phyloP scores from a whole-genome alignment of 2,888 invertebrate genomes.

The Drosophila subsilvestris region DNA sequence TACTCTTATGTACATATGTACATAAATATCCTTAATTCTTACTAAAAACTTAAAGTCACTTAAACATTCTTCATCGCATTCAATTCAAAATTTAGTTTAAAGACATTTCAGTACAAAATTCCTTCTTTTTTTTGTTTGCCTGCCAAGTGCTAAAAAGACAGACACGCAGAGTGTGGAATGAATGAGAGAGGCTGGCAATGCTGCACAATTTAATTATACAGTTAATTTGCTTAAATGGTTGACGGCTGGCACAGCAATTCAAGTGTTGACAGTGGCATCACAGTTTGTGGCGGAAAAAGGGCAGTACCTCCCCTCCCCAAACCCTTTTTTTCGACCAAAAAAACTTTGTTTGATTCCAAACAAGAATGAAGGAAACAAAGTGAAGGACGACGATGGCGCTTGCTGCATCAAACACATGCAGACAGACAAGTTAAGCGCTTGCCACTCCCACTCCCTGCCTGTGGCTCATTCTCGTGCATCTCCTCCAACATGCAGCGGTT shows the following conservation, averaged over 20 bases:
- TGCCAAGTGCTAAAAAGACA: not conserved
- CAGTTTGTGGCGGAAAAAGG: not conserved
- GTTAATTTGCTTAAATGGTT: constrained; percentile 67
- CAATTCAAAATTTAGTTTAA: not conserved
- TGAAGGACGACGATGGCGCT: constrained; percentile 54
- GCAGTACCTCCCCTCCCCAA: constrained; percentile 2
- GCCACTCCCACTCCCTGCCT: not conserved
- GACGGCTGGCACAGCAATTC: constrained; percentile 36
- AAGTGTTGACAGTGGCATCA: constrained; percentile 41
- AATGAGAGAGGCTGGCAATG: constrained; percentile 19
- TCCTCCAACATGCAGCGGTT: constrained; percentile 29
- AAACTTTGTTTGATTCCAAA: constrained; percentile 48
- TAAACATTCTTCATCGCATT: not conserved
- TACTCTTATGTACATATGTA: too few relatives aligned
- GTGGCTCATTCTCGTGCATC: constrained; percentile 2
- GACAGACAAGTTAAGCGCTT: constrained; percentile 54
- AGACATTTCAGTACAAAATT: not conserved
- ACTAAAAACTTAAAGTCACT: not conserved
- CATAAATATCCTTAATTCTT: too few relatives aligned
- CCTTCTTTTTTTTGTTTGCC: not conserved
- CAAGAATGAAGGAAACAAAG: constrained; percentile 21
- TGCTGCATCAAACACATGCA: constrained; percentile 65
- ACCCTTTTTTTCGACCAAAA: constrained; percentile 39
- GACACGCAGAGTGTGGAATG: constrained; percentile 9
- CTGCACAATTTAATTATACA: constrained; percentile 37